A percentile compares a stretch with the other conserved stretches of the same genome.
These are phyloP conservation scores for Hippocampus mohnikei DNA, from an alignment of 2,113 vertebrate species.

Conservation along the genomic window DNA sequence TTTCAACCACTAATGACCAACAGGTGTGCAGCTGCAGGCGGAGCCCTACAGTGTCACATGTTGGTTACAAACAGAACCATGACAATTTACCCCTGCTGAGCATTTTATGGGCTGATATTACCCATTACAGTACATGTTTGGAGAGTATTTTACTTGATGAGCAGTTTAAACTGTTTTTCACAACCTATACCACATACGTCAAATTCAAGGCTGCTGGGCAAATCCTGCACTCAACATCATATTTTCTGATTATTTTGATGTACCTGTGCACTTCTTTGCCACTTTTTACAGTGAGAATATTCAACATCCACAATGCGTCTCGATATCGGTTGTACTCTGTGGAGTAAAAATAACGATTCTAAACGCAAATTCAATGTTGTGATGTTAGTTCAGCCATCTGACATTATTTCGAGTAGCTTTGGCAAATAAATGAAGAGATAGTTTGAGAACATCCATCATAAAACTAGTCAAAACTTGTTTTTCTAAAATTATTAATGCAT, in stretches of 20 bases:
- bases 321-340: background rate
- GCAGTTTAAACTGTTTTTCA: constrained; percentile 10
- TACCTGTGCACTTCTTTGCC: background rate
- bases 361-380: background rate
- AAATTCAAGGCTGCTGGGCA: background rate
- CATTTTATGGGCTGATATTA: constrained; percentile 43
- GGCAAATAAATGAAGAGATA: background rate
- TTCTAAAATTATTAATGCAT: background rate
- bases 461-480: background rate
- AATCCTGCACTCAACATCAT: background rate
- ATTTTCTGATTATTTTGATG: background rate
- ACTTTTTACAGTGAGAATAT: background rate
- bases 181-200: background rate
- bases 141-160: constrained; percentile 27
- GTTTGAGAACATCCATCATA: background rate
- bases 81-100: constrained; percentile 38
- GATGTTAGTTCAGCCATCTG: background rate
- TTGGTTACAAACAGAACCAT: constrained; percentile 6
- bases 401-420: background rate
- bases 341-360: background rate
- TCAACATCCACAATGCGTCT: background rate
- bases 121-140: constrained; percentile 44
- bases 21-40: no score
- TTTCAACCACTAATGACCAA: no score
- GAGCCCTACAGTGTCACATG: no score